Evolutionary conservation across 2,113 vertebrate genomes (phyloP).

Genomic region (Phyllopteryx taeniolatus): DNA sequence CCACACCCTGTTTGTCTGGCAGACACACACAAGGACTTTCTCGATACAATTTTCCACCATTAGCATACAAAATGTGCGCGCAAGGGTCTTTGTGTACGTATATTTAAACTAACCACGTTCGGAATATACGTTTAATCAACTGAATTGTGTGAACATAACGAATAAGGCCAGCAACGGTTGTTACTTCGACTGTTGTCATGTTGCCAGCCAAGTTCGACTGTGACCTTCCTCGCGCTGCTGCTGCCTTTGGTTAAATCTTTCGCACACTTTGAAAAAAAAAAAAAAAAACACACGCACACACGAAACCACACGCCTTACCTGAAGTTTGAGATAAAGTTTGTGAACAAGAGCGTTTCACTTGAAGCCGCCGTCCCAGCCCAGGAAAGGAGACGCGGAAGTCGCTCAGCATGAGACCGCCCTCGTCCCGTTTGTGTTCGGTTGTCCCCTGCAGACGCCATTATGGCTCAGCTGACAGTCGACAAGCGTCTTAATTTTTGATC

Average conservation of each 20-base stretch:
- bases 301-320: constrained; percentile 62
- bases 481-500: not conserved
- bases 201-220: constrained; percentile 33
- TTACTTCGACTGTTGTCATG: constrained; percentile 52
- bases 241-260: not conserved
- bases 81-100: not conserved
- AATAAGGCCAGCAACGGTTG: constrained; percentile 64
- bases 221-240: not conserved
- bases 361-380: constrained; percentile 66
- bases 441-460: constrained; percentile 62
- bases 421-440: constrained; percentile 24
- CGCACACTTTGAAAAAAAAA: not conserved
- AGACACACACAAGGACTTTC: constrained; percentile 29
- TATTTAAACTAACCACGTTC: not conserved
- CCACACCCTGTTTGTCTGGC: constrained; percentile 66
- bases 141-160: not conserved
- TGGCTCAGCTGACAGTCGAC: constrained; percentile 24
- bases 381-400: constrained; percentile 76
- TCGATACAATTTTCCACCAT: constrained; percentile 6
- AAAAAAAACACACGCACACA: not conserved
- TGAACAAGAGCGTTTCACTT: constrained; percentile 37
- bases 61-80: not conserved
- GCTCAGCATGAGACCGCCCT: constrained; percentile 56
- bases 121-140: not conserved
- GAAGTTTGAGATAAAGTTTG: constrained; percentile 42